A percentile compares a stretch with the other conserved stretches of the same genome.
Evolutionary conservation across 2,113 vertebrate species (phyloP).

Genomic region (Pholis gunnellus): DNA sequence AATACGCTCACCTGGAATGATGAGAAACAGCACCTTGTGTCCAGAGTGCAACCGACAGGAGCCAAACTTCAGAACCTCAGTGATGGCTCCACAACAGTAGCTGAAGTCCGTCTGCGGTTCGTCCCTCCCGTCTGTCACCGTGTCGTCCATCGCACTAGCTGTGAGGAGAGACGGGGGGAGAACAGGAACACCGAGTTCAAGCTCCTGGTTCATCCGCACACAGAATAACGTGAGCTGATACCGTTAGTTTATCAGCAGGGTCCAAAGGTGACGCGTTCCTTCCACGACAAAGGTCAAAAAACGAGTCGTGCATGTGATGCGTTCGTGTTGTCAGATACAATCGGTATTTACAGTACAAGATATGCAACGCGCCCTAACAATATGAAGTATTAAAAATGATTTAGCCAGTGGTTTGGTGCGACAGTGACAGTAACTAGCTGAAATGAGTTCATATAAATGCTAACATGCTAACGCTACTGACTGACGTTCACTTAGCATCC

Average conservation of each 20-base stretch:
- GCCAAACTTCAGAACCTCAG: slow-evolving; percentile 83
- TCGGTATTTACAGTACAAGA: background rate
- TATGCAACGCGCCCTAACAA: background rate
- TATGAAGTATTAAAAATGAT: background rate
- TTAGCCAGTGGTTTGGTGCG: background rate
- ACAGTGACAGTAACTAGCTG: background rate
- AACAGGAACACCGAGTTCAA: background rate
- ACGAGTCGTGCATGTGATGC: background rate
- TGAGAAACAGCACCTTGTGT: slow-evolving; percentile 75
- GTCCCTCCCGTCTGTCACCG: slow-evolving; percentile 21
- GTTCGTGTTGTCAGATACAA: background rate
- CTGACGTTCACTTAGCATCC: no score
- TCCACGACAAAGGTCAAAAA: slow-evolving; percentile 4
- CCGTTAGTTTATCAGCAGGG: background rate
- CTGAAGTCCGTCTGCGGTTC: slow-evolving; percentile 71
- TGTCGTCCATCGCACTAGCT: slow-evolving; percentile 62
- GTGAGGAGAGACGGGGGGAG: background rate
- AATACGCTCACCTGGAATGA: slow-evolving; percentile 82
- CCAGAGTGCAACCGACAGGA: slow-evolving; percentile 53
- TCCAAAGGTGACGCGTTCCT: slow-evolving; percentile 35
- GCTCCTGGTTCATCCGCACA: background rate
- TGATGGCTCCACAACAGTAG: slow-evolving; percentile 81
- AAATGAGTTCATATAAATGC: background rate
- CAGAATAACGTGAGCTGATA: background rate
- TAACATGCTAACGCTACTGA: no score